Evolutionary conservation across 2,888 invertebrate species (phyloP).

Genomic region (Drosophila vallismaia): DNA sequence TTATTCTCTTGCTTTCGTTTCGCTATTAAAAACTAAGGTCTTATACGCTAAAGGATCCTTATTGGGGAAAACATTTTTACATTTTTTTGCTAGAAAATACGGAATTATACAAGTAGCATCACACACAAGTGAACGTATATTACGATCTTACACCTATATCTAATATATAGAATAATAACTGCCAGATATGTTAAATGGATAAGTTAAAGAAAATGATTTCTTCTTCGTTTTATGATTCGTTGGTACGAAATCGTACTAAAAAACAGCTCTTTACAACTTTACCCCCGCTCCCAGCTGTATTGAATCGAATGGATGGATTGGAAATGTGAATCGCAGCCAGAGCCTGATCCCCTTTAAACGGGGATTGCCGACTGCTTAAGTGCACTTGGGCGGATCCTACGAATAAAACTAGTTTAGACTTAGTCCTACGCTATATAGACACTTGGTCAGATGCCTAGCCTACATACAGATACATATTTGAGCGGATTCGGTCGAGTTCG

Average conservation of each 20-base stretch:
- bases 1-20: slow-evolving; percentile 69
- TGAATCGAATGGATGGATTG: slow-evolving; percentile 20
- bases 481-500: not conserved
- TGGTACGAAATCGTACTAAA: slow-evolving; percentile 57
- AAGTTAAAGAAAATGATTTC: not conserved
- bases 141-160: slow-evolving; percentile 28
- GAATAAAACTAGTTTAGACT: slow-evolving; percentile 52
- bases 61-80: slow-evolving; percentile 48
- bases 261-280: slow-evolving; percentile 70
- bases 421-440: slow-evolving; percentile 37
- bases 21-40: slow-evolving; percentile 72
- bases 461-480: slow-evolving; percentile 12
- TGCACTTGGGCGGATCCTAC: slow-evolving; percentile 54
- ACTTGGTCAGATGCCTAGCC: slow-evolving; percentile 11
- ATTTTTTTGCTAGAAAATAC: slow-evolving; percentile 58
- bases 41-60: slow-evolving; percentile 28
- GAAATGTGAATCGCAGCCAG: slow-evolving; percentile 28
- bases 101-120: slow-evolving; percentile 67
- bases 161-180: no score
- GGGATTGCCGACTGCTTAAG: slow-evolving; percentile 46
- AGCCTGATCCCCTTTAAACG: slow-evolving; percentile 28
- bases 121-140: slow-evolving; percentile 62
- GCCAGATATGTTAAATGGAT: no score
- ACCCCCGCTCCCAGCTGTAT: not conserved
- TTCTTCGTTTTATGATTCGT: slow-evolving; percentile 5